A percentile compares a stretch with the other conserved stretches of the same genome.
Conservation (phyloP, 2,888 invertebrate genomes). For the Seira sanloemensis region DNA sequence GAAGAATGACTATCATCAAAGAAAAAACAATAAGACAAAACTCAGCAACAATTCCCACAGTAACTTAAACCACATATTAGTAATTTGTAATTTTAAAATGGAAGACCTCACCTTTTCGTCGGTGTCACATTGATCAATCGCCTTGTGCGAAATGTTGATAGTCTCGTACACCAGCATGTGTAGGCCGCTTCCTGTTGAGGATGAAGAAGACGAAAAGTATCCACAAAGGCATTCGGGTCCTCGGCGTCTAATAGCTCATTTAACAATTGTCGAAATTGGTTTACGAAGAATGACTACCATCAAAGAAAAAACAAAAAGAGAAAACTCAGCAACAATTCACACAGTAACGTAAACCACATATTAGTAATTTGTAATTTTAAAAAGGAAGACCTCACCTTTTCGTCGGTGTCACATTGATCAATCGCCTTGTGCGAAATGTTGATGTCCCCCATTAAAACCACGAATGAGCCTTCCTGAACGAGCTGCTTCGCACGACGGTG, state of each 20-base stretch:
- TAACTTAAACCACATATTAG: too few species aligned
- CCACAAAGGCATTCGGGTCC: constrained; percentile 38
- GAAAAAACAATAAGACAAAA: too few species aligned
- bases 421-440: constrained; percentile 63
- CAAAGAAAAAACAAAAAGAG: too few species aligned
- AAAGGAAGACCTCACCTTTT: constrained; percentile 38
- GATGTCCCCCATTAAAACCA: constrained; percentile 65
- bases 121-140: constrained; percentile 54
- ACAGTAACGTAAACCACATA: too few species aligned
- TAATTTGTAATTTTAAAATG: too few species aligned
- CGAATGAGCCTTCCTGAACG: constrained; percentile 62
- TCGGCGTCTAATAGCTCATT: constrained; percentile 28
- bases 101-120: constrained; percentile 33
- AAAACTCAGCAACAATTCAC: too few species aligned
- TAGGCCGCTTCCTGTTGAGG: constrained; percentile 52
- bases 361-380: too few species aligned
- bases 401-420: constrained; percentile 56
- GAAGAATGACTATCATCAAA: constrained; percentile 45
- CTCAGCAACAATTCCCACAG: too few species aligned
- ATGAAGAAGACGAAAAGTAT: constrained; percentile 61
- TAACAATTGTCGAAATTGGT: constrained; percentile 51
- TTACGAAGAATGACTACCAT: constrained; percentile 41
- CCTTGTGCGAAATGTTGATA: constrained; percentile 64
- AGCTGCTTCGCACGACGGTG: constrained; percentile 47
- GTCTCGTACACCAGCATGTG: constrained; percentile 67